These are phyloP conservation scores for Arenicola marina DNA, from an alignment of 2,888 invertebrate genomes.

Conservation along the genomic window DNA sequence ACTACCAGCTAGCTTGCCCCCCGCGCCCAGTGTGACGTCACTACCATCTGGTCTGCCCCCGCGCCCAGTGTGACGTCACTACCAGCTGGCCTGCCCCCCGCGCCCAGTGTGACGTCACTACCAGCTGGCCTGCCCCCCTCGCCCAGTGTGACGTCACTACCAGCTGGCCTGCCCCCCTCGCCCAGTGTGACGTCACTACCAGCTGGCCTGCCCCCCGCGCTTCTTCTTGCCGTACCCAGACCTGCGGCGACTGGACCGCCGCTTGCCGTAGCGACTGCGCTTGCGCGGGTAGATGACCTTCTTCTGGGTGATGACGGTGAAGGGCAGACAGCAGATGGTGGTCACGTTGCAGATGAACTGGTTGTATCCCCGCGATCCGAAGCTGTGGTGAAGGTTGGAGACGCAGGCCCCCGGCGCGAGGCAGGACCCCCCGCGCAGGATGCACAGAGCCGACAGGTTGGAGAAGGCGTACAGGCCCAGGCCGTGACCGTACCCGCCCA, in stretches of 20 bases:
- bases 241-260: neutral
- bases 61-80: no score
- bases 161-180: neutral
- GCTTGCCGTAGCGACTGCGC: neutral
- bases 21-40: no score
- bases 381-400: neutral
- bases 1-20: no score
- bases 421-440: neutral
- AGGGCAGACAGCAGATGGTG: slow-evolving; percentile 3
- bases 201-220: neutral
- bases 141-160: no score
- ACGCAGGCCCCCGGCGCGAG: neutral
- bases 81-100: no score
- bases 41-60: no score
- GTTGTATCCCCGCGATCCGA: neutral
- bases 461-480: neutral
- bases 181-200: neutral
- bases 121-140: no score
- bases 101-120: no score
- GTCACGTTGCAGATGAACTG: slow-evolving; percentile 3
- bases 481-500: neutral
- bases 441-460: slow-evolving; percentile 1
- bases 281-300: neutral
- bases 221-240: neutral
- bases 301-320: neutral